Conservation (phyloP, 2,113 vertebrate species). For the Donacobius atricapilla region DNA sequence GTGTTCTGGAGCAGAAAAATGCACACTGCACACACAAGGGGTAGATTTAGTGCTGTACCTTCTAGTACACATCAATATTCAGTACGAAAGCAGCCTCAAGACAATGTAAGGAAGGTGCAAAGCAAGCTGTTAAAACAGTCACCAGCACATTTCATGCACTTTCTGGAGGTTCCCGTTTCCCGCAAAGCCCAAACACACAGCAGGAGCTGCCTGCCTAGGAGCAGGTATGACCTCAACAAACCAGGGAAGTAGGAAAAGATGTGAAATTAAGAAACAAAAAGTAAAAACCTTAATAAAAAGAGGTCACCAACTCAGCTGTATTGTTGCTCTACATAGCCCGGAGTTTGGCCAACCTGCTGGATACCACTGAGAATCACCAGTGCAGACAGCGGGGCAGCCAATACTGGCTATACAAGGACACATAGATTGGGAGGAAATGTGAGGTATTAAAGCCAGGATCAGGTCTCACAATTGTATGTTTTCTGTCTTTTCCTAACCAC, state of each 20-base stretch:
- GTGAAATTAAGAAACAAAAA: not conserved
- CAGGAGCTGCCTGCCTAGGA: not conserved
- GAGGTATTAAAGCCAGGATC: not conserved
- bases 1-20: not conserved
- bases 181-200: not conserved
- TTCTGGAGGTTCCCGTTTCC: not conserved
- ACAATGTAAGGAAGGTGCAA: not conserved
- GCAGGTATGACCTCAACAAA: not conserved
- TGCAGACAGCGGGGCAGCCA: not conserved
- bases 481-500: not conserved
- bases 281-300: not conserved
- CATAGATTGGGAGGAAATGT: fast-evolving
- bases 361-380: not conserved
- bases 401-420: not conserved
- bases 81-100: not conserved
- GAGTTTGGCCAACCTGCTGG: not conserved
- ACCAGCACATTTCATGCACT: not conserved
- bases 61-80: not conserved
- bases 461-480: not conserved
- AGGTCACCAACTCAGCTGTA: not conserved
- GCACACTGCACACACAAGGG: not conserved
- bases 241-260: not conserved
- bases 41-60: not conserved
- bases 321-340: fast-evolving
- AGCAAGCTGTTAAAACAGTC: not conserved